A percentile compares a stretch with the other conserved stretches of the same genome.
Evolutionary conservation across 2,113 vertebrate species (phyloP).

Genomic region (Chionis minor): DNA sequence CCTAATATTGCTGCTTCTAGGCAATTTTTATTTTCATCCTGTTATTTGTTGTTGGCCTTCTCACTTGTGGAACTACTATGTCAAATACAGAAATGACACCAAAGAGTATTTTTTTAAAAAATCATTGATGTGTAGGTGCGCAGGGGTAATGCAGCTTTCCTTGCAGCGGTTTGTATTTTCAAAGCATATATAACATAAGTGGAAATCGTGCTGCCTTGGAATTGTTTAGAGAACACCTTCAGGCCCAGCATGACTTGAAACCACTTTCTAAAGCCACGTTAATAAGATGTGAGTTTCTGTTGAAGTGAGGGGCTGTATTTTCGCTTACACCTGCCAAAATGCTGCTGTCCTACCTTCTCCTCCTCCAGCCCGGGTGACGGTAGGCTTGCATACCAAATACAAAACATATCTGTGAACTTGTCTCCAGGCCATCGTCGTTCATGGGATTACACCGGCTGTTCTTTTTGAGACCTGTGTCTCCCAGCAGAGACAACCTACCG

Average conservation of each 20-base stretch:
- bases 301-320: not conserved
- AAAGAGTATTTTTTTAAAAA: not conserved
- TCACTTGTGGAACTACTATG: not conserved
- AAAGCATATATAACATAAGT: not conserved
- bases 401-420: not conserved
- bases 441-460: not conserved
- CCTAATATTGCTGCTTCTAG: not conserved
- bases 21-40: not conserved
- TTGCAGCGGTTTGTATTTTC: not conserved
- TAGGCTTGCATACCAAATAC: not conserved
- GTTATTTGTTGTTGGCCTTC: not conserved
- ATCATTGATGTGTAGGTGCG: not conserved
- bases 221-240: not conserved
- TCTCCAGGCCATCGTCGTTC: not conserved
- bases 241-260: not conserved
- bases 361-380: not conserved
- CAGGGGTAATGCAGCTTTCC: not conserved
- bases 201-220: not conserved
- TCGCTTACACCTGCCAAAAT: not conserved
- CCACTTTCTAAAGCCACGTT: not conserved
- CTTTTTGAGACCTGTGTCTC: not conserved
- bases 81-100: not conserved
- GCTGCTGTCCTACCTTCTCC: not conserved
- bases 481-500: not conserved
- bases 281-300: not conserved